Percentiles rank a stretch among this genome's conserved stretches.
Conservation (phyloP, 92 coral and sea anemone species). For the Heliopora coerulea region DNA sequence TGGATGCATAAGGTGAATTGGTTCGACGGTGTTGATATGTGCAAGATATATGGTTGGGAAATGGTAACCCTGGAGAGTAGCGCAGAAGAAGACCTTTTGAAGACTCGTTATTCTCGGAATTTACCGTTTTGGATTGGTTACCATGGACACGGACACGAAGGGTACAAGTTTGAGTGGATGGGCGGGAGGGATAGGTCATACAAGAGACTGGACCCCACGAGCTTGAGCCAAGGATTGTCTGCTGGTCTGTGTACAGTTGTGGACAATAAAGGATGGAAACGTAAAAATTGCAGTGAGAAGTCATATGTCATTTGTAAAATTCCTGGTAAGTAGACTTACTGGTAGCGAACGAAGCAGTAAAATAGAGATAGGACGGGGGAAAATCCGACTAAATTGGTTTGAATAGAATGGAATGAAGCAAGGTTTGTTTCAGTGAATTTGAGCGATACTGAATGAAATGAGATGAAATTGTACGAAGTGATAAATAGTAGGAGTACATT, state of each 20-base stretch:
- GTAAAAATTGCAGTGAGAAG: slow-evolving; percentile 3
- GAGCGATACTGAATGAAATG: not conserved
- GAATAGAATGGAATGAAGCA: not conserved
- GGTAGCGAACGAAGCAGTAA: no score
- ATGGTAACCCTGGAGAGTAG: not conserved
- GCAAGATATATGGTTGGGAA: slow-evolving; percentile 5
- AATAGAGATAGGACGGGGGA: no score
- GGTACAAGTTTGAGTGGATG: slow-evolving; percentile 16
- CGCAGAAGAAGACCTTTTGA: not conserved
- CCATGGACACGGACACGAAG: slow-evolving; percentile 16
- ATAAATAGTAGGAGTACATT: no score
- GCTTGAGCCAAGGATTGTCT: slow-evolving; percentile 3
- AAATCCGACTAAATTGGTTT: not conserved
- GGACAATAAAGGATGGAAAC: not conserved
- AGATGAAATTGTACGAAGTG: not conserved
- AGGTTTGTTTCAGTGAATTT: not conserved
- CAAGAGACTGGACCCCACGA: not conserved
- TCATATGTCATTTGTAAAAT: not conserved
- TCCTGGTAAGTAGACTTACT: not conserved
- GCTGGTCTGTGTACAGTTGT: slow-evolving; percentile 9
- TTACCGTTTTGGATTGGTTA: slow-evolving; percentile 23
- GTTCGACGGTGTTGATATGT: slow-evolving; percentile 1
- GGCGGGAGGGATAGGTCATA: not conserved
- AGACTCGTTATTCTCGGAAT: not conserved
- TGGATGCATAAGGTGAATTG: not conserved